Base-by-base conservation (phyloP, 1,140 invertebrate genomes). In the Papilio dardanus region DNA sequence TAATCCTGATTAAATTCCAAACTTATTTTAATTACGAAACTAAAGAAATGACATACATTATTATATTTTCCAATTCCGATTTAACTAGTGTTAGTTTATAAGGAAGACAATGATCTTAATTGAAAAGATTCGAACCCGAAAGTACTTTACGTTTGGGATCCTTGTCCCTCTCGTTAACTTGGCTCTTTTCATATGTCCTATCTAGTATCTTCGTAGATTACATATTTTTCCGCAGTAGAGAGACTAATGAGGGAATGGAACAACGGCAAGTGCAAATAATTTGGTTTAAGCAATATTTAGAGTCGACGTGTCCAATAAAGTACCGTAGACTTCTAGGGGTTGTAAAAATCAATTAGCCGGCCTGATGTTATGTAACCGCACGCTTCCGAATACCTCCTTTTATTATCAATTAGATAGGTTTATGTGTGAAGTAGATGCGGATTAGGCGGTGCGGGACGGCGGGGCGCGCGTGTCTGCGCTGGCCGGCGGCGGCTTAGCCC, bases 391-490 rank as follows among this genome's bases (percentile, higher is more conserved):
- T 82, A 79, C 77, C 83, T 87, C 83, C 85, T 90, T 92, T 92
- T 92, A 92, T 92, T 92, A 90, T 91, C 91, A 91, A 92, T 91
- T 92, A 92, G 89, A 87, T 88, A 86, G 89, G 86, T 89, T 91
- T 90, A 91, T 89, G 88, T 90, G 86, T 80, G 78, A 85, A 90
- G 89, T 88, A 90, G 88, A 86, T 88, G 83, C 81, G 88, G 88
- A 90, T 92, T 91, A 90, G 82, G 76, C 79, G 83, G 82, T 80
- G 79, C 79, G 83, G 84, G 83, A 82, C 78, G 81, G 78, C 85
- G 88, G 77, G 81, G 78, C 85, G 88, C 88, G 86, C 90, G 90
- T 92, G 89, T 87, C 88, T 86, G 78, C 74, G 65, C 71, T 69
- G 79, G 77, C 62, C 82, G 79, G 77, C 80, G 77, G 80, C 79